These are phyloP conservation scores for Scomber colias DNA, from an alignment of 2,113 vertebrate genomes.

Conservation along the genomic window DNA sequence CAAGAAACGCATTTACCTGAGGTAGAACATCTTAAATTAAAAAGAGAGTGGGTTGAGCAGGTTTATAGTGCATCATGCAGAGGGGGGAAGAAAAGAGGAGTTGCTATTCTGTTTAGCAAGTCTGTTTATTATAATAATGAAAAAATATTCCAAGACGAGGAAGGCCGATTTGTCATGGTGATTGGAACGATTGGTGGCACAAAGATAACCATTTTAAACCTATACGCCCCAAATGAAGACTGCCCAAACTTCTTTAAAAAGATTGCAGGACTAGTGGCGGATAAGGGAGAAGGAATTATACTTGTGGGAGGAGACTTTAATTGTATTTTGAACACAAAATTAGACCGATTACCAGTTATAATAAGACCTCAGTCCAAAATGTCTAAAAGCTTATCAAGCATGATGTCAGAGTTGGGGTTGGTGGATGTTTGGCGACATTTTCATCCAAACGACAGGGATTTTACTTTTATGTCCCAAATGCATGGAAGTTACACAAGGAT, in stretches of 20 bases:
- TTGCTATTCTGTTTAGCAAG: neutral
- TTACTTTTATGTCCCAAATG: neutral
- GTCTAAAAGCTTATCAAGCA: neutral
- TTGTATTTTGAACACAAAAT: neutral
- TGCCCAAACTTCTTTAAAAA: neutral
- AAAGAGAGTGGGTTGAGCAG: no score
- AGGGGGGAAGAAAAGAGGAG: neutral
- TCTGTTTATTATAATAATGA: neutral
- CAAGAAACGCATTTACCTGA: neutral
- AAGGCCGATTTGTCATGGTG: slow-evolving; percentile 4
- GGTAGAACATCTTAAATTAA: no score
- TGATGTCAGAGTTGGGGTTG: neutral
- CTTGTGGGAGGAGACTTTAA: neutral
- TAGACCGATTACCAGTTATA: neutral
- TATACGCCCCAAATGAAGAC: no score
- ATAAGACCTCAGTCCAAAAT: neutral
- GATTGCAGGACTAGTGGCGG: neutral
- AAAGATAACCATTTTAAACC: neutral
- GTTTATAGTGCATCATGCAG: neutral
- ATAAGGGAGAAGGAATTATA: neutral
- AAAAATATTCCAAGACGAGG: neutral
- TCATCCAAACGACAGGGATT: neutral
- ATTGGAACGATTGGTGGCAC: neutral
- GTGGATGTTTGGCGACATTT: neutral
- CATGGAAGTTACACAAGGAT: neutral